phyloP scores from a whole-genome alignment of 2,888 invertebrate genomes.

The Phyllotreta striolata region DNA sequence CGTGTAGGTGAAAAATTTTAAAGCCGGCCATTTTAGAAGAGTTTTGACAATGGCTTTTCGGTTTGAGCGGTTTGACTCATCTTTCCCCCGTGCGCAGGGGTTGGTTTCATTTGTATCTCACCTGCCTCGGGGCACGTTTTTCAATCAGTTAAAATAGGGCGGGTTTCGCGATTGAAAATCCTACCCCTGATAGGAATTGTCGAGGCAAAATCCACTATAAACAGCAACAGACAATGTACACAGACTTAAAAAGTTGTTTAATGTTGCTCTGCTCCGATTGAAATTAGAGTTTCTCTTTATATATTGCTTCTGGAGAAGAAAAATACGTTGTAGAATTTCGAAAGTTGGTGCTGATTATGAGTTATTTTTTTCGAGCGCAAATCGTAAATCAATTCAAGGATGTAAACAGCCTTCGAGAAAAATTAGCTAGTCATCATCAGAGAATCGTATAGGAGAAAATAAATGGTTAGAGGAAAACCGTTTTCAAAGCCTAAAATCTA shows the following conservation, averaged over 20 bases:
- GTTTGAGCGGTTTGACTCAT: conserved; percentile 49
- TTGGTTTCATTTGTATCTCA: conserved; percentile 47
- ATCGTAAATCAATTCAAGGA: conserved; percentile 43
- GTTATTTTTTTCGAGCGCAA: conserved; percentile 1
- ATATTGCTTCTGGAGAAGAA: conserved; percentile 2
- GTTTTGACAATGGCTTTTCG: conserved; percentile 48
- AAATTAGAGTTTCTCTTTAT: conserved; percentile 8
- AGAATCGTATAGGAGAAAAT: conserved; percentile 42
- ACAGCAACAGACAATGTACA: conserved; percentile 42
- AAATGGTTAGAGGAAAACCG: conserved; percentile 26
- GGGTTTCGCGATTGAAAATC: conserved; percentile 29
- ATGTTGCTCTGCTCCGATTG: conserved; percentile 25
- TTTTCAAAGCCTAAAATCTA: conserved; percentile 46
- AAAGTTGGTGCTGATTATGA: neutral
- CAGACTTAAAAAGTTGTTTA: conserved; percentile 44
- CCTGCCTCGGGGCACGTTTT: conserved; percentile 53
- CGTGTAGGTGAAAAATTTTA: too few species aligned
- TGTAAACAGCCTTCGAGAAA: conserved; percentile 42
- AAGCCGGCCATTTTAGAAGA: conserved; percentile 46
- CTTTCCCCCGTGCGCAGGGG: conserved; percentile 43
- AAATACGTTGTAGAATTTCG: conserved; percentile 1
- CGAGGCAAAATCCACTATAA: conserved; percentile 38
- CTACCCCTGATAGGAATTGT: conserved; percentile 35
- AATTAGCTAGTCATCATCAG: conserved; percentile 45
- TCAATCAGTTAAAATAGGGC: conserved; percentile 51